Evolutionary conservation across 2,888 invertebrate genomes (phyloP).

Genomic region (Ichneumoninae sp.): DNA sequence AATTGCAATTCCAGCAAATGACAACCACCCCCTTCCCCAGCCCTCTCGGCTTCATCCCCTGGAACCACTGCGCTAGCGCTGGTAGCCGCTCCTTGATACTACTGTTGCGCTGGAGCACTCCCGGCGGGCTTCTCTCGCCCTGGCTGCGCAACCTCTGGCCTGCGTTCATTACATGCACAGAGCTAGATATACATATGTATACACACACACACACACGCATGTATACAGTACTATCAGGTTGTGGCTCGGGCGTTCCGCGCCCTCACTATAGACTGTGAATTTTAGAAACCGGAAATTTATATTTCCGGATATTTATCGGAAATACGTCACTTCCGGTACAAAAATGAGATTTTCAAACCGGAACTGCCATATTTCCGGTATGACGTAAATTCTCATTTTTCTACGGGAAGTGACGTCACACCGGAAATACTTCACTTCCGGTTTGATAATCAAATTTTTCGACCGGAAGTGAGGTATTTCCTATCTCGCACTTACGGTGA

Average conservation of each 20-base stretch:
- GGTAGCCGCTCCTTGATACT: constrained; percentile 28
- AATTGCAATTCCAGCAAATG: constrained; percentile 81
- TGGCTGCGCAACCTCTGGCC: constrained; percentile 46
- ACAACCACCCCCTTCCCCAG: constrained; percentile 69
- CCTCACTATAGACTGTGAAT: neutral
- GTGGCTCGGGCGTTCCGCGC: neutral
- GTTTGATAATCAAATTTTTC: neutral
- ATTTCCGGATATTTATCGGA: neutral
- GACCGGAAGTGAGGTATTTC: neutral
- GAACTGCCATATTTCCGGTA: neutral
- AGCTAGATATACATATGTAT: neutral
- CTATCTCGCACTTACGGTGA: constrained; percentile 36
- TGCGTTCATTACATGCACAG: constrained; percentile 58
- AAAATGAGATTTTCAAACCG: neutral
- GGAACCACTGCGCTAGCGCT: constrained; percentile 32
- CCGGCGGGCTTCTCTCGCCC: constrained; percentile 41
- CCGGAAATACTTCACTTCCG: neutral
- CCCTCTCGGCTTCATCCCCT: constrained; percentile 63
- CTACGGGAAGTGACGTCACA: neutral
- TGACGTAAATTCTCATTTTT: neutral
- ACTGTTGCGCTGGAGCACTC: constrained; percentile 46
- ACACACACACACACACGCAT: neutral
- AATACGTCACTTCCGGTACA: neutral
- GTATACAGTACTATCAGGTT: no score
- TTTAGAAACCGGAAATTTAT: neutral